Evolutionary conservation across 2,797 vertebrate genomes (phyloP).

Genomic region (Clarias platycephalus): DNA sequence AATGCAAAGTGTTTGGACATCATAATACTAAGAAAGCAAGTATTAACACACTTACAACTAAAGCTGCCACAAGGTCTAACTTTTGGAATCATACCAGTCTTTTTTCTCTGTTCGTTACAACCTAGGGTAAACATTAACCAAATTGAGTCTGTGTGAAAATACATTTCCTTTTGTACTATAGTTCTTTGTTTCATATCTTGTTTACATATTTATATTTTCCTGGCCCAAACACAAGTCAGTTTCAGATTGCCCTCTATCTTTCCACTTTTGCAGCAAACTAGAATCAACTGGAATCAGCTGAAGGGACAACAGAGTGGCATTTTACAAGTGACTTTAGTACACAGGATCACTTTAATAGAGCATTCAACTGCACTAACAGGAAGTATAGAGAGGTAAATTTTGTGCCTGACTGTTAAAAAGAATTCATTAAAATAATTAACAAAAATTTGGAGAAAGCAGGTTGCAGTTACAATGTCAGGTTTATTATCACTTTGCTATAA

Average conservation of each 20-base stretch:
- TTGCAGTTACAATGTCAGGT: neutral
- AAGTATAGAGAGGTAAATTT: neutral
- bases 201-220: neutral
- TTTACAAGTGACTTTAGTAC: neutral
- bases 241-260: neutral
- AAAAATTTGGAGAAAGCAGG: neutral
- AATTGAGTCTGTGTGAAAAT: no score
- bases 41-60: neutral
- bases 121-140: neutral
- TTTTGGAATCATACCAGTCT: neutral
- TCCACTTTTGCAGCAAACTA: neutral
- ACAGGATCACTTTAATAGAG: neutral
- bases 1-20: neutral
- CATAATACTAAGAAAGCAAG: neutral
- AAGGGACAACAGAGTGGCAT: neutral
- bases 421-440: neutral
- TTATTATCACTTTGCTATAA: neutral
- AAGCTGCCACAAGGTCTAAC: neutral
- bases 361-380: neutral
- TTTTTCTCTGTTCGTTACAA: neutral
- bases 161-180: neutral
- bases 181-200: neutral
- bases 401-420: neutral
- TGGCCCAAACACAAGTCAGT: neutral
- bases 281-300: no score